These are phyloP conservation scores for Dromaius novaehollandiae DNA, from an alignment of 2,113 vertebrate genomes.

Conservation along the genomic window DNA sequence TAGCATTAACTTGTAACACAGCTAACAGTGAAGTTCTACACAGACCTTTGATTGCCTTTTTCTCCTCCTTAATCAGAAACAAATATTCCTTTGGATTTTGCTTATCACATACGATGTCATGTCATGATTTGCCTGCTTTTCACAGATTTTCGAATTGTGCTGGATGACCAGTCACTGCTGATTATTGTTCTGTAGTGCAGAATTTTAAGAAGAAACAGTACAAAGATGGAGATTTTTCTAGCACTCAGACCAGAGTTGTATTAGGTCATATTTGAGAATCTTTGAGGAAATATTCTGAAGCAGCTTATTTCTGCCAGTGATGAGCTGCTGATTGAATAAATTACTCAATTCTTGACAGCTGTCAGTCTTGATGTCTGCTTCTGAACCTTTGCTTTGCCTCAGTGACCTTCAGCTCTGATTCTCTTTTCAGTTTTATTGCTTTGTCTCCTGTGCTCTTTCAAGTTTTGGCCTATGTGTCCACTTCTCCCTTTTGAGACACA, in stretches of 20 bases:
- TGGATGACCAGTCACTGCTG: neutral
- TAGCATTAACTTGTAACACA: neutral
- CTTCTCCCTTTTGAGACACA: neutral
- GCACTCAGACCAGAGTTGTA: fast-evolving
- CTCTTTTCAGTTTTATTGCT: neutral
- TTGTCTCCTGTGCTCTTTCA: neutral
- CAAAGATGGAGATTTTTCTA: neutral
- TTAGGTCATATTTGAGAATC: neutral
- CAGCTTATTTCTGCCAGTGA: neutral
- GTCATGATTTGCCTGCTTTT: neutral
- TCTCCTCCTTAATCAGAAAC: neutral
- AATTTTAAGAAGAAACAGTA: neutral
- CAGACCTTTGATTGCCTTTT: neutral
- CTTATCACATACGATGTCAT: neutral
- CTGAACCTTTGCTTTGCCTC: neutral
- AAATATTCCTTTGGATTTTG: neutral
- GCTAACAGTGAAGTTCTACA: neutral
- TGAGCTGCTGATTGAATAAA: slow-evolving; percentile 10
- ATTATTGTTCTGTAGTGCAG: neutral
- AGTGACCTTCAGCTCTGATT: neutral
- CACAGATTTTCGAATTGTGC: neutral
- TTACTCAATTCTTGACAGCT: slow-evolving; percentile 13
- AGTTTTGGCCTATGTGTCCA: neutral
- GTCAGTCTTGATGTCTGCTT: neutral
- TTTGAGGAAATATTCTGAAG: neutral